A percentile compares a stretch with the other conserved stretches of the same genome.
Evolutionary conservation across 2,888 invertebrate genomes (phyloP).

Genomic region (Mesorhabditis belari): DNA sequence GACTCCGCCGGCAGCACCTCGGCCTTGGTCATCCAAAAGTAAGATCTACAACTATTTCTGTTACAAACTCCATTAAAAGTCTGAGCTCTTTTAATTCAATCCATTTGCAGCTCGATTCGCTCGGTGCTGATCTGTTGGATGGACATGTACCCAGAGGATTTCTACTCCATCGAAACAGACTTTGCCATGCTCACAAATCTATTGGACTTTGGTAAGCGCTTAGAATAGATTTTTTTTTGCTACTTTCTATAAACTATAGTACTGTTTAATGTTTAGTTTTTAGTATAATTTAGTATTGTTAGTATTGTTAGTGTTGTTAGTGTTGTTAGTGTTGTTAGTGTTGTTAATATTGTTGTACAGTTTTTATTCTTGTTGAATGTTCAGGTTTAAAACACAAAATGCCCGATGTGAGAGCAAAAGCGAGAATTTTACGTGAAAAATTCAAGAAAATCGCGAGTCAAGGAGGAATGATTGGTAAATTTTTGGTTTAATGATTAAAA

Average conservation of each 20-base stretch:
- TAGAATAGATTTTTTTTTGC: conserved; percentile 4
- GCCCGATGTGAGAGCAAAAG: conserved; percentile 29
- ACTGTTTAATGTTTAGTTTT: neutral
- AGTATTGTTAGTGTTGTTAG: too few species aligned
- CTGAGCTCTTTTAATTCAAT: neutral
- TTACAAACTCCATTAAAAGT: neutral
- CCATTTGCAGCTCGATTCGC: conserved; percentile 51
- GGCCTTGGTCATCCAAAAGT: conserved; percentile 36
- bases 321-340: too few species aligned
- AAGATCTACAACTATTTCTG: conserved; percentile 1
- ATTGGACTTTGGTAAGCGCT: conserved; percentile 64
- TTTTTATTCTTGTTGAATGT: neutral
- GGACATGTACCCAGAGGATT: conserved; percentile 93
- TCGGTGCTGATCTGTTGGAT: conserved; percentile 82
- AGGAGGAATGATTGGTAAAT: conserved; percentile 39
- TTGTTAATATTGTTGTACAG: too few species aligned
- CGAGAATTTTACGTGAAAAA: conserved; percentile 41
- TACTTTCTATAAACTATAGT: neutral
- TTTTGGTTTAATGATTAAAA: too few species aligned
- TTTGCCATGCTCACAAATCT: conserved; percentile 74
- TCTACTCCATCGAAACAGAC: conserved; percentile 65
- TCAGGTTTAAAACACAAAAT: conserved; percentile 12
- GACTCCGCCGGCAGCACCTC: conserved; percentile 34
- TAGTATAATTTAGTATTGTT: neutral
- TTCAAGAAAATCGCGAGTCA: conserved; percentile 39